phyloP scores from a whole-genome alignment of 2,797 vertebrate species.

The Pipistrellus kuhlii region DNA sequence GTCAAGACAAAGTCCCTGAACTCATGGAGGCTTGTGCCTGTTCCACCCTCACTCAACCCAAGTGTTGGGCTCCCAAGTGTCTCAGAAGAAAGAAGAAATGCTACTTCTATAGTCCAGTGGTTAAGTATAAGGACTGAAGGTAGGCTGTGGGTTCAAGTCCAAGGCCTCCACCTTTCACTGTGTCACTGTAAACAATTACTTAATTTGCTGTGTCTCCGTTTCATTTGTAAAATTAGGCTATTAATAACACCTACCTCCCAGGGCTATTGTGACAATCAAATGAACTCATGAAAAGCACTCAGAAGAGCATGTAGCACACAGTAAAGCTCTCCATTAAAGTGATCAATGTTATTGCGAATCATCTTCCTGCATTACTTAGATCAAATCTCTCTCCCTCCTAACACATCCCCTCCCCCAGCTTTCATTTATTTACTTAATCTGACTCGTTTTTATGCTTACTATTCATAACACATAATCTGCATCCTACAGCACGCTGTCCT shows the following conservation, averaged over 20 bases:
- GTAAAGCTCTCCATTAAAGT: background rate
- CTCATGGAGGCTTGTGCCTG: background rate
- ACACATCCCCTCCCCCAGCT: background rate
- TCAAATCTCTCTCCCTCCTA: background rate
- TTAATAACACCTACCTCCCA: background rate
- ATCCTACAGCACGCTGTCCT: background rate
- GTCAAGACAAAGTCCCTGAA: background rate
- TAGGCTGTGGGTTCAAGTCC: background rate
- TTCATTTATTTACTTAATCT: background rate
- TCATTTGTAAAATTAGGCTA: background rate
- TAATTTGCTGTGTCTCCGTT: background rate
- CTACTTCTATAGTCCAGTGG: background rate
- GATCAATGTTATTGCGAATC: background rate
- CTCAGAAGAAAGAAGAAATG: background rate
- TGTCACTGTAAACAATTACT: background rate
- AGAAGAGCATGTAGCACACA: background rate
- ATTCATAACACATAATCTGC: conserved; percentile 13
- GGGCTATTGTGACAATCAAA: background rate
- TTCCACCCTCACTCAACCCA: background rate
- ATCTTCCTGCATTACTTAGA: background rate
- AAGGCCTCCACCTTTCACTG: background rate
- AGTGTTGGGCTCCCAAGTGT: background rate
- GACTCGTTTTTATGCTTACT: background rate
- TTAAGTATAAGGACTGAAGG: background rate
- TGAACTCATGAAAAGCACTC: background rate